A percentile compares a stretch with the other conserved stretches of the same genome.
Conservation (phyloP, 2,888 invertebrate species). For the Enchytraeus crypticus region DNA sequence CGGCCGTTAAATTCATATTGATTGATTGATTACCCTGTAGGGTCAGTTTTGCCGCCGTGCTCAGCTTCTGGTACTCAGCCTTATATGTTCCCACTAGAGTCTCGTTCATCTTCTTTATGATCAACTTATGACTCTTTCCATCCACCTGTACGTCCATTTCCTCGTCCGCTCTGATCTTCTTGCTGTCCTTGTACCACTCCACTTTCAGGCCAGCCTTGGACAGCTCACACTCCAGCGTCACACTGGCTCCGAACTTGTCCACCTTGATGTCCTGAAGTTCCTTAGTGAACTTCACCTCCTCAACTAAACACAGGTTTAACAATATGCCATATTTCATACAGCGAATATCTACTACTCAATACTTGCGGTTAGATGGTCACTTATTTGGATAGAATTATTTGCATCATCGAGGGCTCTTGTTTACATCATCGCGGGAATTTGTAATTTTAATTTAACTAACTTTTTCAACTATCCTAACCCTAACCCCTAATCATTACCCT, state of each 20-base stretch:
- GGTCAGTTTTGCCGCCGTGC: slow-evolving; percentile 34
- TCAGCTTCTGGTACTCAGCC: slow-evolving; percentile 30
- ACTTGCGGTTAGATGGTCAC: no score
- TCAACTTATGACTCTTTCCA: slow-evolving; percentile 61
- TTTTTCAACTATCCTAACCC: background rate
- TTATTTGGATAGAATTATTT: no score
- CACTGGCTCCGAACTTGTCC: slow-evolving; percentile 32
- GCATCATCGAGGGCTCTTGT: no score
- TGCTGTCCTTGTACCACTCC: slow-evolving; percentile 57
- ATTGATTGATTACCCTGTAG: slow-evolving; percentile 38
- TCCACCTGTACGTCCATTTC: slow-evolving; percentile 20
- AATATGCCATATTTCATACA: background rate
- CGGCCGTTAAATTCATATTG: no score
- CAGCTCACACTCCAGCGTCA: slow-evolving; percentile 65
- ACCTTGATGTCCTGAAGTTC: slow-evolving; percentile 38
- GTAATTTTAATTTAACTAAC: no score
- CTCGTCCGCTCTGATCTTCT: slow-evolving; percentile 16
- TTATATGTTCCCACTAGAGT: slow-evolving; percentile 52
- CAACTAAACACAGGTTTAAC: slow-evolving; percentile 32
- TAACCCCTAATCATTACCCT: no score
- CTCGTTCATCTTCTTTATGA: slow-evolving; percentile 68
- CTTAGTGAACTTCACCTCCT: slow-evolving; percentile 38
- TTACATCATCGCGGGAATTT: no score
- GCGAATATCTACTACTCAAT: no score
- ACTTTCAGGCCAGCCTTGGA: slow-evolving; percentile 70